A percentile compares a stretch with the other conserved stretches of the same genome.
Evolutionary conservation across 2,888 invertebrate genomes (phyloP).

Genomic region (Melangyna quadrimaculata): DNA sequence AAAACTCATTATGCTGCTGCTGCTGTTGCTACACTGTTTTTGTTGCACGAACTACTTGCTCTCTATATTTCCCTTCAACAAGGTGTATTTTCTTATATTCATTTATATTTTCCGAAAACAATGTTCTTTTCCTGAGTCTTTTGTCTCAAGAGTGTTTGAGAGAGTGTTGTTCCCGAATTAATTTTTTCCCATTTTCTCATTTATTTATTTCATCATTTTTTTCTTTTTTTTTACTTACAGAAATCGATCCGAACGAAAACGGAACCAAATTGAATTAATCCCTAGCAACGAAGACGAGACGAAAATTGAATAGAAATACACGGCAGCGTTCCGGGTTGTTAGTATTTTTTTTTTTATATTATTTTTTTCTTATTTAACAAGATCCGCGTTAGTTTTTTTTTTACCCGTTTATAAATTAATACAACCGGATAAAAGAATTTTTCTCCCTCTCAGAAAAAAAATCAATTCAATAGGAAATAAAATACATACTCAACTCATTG

Average conservation of each 20-base stretch:
- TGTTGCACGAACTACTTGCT: not conserved
- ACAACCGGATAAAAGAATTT: constrained; percentile 46
- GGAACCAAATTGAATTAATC: constrained; percentile 59
- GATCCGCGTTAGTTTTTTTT: constrained; percentile 28
- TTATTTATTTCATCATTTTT: constrained; percentile 9
- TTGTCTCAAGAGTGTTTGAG: constrained; percentile 33
- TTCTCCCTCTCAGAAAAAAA: constrained; percentile 8
- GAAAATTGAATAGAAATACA: constrained; percentile 26
- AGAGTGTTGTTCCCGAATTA: constrained; percentile 20
- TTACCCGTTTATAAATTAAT: constrained; percentile 13
- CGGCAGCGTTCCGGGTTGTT: constrained; percentile 11
- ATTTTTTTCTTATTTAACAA: not conserved
- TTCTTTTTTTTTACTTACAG: constrained; percentile 47
- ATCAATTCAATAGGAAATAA: constrained; percentile 68
- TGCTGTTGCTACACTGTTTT: not conserved
- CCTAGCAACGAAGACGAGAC: constrained; percentile 29
- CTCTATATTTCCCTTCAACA: constrained; percentile 6
- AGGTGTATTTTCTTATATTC: constrained; percentile 27
- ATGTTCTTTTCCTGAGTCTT: not conserved
- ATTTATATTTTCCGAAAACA: not conserved
- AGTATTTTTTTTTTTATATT: constrained; percentile 1
- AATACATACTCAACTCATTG: no score
- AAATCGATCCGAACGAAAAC: constrained; percentile 70
- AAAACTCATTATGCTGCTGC: constrained; percentile 52
- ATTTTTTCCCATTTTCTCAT: constrained; percentile 14